These are phyloP conservation scores for Campoplex capitator DNA, from an alignment of 2,888 invertebrate genomes.

Conservation along the genomic window DNA sequence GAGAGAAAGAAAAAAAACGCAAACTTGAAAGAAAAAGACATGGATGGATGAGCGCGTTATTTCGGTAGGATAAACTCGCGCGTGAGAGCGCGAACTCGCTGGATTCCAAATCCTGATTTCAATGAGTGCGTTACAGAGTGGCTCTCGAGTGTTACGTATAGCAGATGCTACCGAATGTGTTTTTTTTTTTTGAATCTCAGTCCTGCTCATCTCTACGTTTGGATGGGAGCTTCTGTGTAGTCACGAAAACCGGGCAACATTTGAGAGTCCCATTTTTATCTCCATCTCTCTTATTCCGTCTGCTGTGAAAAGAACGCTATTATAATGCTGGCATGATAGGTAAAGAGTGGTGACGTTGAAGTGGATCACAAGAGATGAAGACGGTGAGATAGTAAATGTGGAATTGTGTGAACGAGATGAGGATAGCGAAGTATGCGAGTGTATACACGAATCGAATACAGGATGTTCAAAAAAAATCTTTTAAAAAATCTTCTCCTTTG, in stretches of 20 bases:
- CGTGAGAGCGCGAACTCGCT: constrained; percentile 42
- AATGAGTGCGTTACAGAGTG: constrained; percentile 42
- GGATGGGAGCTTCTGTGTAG: constrained; percentile 52
- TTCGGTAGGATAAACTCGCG: constrained; percentile 30
- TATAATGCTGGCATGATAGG: constrained; percentile 48
- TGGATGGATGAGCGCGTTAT: constrained; percentile 47
- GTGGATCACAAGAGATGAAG: constrained; percentile 58
- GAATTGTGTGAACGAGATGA: constrained; percentile 42
- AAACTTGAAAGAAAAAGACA: constrained; percentile 29
- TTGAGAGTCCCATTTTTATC: constrained; percentile 37
- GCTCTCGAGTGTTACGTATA: constrained; percentile 20
- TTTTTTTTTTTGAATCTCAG: constrained; percentile 5
- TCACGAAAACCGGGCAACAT: constrained; percentile 31
- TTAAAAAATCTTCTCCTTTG: background rate
- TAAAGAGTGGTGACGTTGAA: constrained; percentile 35
- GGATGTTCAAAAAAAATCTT: background rate
- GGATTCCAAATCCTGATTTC: constrained; percentile 50
- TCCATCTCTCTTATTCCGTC: constrained; percentile 6
- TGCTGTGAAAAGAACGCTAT: constrained; percentile 4
- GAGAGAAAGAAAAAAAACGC: background rate
- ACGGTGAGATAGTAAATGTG: constrained; percentile 52
- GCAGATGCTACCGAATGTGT: constrained; percentile 49
- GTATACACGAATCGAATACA: background rate
- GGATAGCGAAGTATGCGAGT: constrained; percentile 16
- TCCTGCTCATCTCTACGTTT: constrained; percentile 15